A percentile compares a stretch with the other conserved stretches of the same genome.
These are phyloP conservation scores for Mythimna vitellina DNA, from an alignment of 2,888 invertebrate species.

Conservation along the genomic window DNA sequence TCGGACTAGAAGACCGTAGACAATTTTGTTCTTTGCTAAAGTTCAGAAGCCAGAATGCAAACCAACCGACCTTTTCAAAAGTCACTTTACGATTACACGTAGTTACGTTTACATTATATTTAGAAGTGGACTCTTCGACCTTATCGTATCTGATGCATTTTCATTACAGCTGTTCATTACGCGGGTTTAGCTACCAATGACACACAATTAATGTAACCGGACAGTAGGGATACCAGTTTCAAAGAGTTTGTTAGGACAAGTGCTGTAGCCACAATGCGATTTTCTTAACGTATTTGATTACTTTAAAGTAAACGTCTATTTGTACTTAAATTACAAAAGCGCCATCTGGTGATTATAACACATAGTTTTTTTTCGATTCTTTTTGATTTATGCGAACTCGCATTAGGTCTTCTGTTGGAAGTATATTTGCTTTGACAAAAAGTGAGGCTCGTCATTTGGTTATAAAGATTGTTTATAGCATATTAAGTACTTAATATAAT, in stretches of 20 bases:
- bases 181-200: constrained; percentile 60
- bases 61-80: constrained; percentile 45
- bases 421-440: too few relatives aligned
- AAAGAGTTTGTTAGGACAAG: constrained; percentile 6
- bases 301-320: neutral
- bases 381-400: too few relatives aligned
- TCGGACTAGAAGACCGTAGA: too few relatives aligned
- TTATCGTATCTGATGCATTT: constrained; percentile 61
- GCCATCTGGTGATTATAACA: neutral
- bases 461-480: too few relatives aligned
- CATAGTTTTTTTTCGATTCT: too few relatives aligned
- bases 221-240: constrained; percentile 40
- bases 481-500: too few relatives aligned
- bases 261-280: neutral
- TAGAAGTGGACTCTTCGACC: constrained; percentile 34
- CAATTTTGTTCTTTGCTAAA: constrained; percentile 10
- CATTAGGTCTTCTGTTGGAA: too few relatives aligned
- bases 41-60: constrained; percentile 4
- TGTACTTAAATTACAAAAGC: neutral
- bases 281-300: neutral
- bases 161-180: constrained; percentile 64
- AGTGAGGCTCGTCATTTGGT: too few relatives aligned
- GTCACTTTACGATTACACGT: constrained; percentile 29
- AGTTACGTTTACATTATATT: constrained; percentile 43
- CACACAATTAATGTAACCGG: constrained; percentile 62